Percentiles rank a stretch among this genome's conserved stretches.
These are phyloP conservation scores for Synergus japonicus DNA, from an alignment of 2,888 invertebrate genomes.

Conservation along the genomic window DNA sequence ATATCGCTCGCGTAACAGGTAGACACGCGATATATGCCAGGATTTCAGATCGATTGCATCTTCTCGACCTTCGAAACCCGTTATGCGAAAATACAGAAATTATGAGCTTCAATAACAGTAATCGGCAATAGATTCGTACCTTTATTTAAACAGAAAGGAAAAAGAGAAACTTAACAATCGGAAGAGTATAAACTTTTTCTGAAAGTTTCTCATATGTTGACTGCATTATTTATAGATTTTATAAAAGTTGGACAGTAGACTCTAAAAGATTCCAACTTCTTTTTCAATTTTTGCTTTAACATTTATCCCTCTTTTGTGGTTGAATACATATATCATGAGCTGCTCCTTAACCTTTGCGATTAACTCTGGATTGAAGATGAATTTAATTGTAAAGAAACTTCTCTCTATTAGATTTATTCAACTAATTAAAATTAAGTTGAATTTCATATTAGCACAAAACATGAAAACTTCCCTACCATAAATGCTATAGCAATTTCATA, in stretches of 20 bases:
- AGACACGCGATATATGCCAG: slow-evolving; percentile 52
- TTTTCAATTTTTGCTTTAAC: neutral
- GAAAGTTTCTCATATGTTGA: neutral
- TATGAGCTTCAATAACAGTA: neutral
- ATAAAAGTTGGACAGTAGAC: neutral
- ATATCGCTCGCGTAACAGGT: slow-evolving; percentile 53
- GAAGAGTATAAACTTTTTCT: neutral
- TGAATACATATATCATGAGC: no score
- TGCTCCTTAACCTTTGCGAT: no score
- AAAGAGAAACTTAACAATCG: neutral
- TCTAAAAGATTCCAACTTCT: neutral
- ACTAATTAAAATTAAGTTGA: no score
- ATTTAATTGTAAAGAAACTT: no score
- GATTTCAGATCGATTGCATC: slow-evolving; percentile 49
- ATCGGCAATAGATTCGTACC: neutral
- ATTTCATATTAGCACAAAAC: no score
- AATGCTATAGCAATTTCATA: no score
- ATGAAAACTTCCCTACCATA: no score
- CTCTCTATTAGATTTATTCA: no score
- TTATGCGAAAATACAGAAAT: slow-evolving; percentile 11
- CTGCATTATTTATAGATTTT: neutral
- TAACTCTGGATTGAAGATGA: no score
- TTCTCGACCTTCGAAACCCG: slow-evolving; percentile 48
- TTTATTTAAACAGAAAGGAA: neutral
- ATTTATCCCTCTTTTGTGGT: no score